Evolutionary conservation across 2,797 vertebrate genomes (phyloP), one percentile per base, ranked within the genome.

Genomic region (Taeniopygia guttata): DNA sequence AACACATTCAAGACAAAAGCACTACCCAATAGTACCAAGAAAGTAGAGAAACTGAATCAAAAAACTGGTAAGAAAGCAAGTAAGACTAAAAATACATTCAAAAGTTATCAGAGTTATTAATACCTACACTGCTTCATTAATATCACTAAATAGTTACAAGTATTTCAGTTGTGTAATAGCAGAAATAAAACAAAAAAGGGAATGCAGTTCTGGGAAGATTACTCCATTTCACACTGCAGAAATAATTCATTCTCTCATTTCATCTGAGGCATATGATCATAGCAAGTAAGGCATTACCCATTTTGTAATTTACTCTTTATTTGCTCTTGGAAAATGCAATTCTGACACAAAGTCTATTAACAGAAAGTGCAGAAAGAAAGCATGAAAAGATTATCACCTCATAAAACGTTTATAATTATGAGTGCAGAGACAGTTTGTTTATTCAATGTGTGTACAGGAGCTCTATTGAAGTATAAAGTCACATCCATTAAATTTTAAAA

Each of bases 401-500:
- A 92, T 95, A 84, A 95, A 94, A 91, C 43, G 48, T 93, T 93
- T 63, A 91, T 54, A 88, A 68, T 43, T 82, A 60, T n/a, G 66
- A 84, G 30, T 84, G 51, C 74, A 94, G 34, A 87, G 67, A 56
- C 38, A 72, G 49, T 89, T 91, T 91, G 54, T 62, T 93, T 73
- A 90, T 52, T 55, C 74, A 76, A 2, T 29, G 4, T 6, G 21
- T 51, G 49, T 13, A 23, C 27, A 79, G 30, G 40, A 91, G 74
- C 56, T 84, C 80, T 70, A 54, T 0, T 67, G 46, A 95, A 93
- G 64, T 76, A 59, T 79, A 10, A 63, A 94, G 83, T 78, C 69
- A 76, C 38, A 80, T 20, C 19, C 74, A 94, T 90, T 92, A 93
- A 90, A 90, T 55, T 90, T 95, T 91, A 87, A 93, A 90, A 79